Conservation (phyloP, 2,797 vertebrate genomes). For the Phaenicophaeus curvirostris region DNA sequence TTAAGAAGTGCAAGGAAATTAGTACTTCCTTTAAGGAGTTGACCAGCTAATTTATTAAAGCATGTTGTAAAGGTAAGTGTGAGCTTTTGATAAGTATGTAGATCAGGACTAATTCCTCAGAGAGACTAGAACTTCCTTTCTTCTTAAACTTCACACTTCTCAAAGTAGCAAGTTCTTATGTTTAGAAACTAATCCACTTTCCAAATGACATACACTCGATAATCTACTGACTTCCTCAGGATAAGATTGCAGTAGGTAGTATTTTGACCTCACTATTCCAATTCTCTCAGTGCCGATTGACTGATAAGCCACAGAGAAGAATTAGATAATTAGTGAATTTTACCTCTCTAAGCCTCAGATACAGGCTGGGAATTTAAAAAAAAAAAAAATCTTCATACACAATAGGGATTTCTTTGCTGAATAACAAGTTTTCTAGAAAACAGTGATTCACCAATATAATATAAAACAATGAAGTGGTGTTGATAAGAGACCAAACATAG, state of each 20-base stretch:
- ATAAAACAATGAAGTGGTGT: not conserved
- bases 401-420: not conserved
- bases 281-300: not conserved
- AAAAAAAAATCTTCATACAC: not conserved
- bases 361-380: not conserved
- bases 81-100: not conserved
- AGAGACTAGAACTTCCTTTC: not conserved
- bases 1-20: not conserved
- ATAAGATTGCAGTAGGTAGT: not conserved
- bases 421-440: not conserved
- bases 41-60: not conserved
- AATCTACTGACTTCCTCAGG: not conserved
- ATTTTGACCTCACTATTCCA: not conserved
- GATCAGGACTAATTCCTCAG: not conserved
- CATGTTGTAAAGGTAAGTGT: not conserved
- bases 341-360: not conserved
- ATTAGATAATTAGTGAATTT: not conserved
- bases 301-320: not conserved
- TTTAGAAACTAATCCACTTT: slow-evolving; percentile 1
- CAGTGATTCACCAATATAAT: not conserved
- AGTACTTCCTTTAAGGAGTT: not conserved
- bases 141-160: not conserved
- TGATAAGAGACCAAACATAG: not conserved
- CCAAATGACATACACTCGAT: not conserved
- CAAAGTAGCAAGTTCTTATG: not conserved